phyloP scores from a whole-genome alignment of 2,113 vertebrate species.

The Gasterosteus nipponicus region DNA sequence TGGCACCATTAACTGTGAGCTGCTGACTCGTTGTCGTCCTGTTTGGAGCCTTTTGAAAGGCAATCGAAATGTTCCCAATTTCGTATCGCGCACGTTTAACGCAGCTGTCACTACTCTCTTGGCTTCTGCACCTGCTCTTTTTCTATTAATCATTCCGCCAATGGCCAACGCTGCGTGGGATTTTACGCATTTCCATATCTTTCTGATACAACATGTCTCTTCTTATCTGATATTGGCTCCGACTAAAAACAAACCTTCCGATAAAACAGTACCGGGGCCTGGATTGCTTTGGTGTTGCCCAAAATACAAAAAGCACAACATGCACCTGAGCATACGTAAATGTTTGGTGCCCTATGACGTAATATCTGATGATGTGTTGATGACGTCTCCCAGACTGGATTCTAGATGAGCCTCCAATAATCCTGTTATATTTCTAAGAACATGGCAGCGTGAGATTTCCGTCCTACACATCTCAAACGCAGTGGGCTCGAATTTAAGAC shows the following conservation, averaged over 20 bases:
- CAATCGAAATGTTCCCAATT: not conserved
- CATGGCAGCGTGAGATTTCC: not conserved
- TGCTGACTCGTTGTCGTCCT: not conserved
- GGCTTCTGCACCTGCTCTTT: not conserved
- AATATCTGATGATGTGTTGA: not conserved
- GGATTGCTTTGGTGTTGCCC: not conserved
- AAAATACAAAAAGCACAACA: not conserved
- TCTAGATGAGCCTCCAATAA: not conserved
- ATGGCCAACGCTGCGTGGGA: not conserved
- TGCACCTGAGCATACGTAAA: not conserved
- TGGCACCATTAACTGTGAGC: conserved; percentile 1
- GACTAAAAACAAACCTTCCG: not conserved
- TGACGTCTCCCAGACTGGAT: not conserved
- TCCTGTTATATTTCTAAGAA: not conserved
- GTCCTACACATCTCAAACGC: not conserved
- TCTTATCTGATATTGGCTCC: not conserved
- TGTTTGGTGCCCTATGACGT: not conserved
- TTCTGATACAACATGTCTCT: not conserved
- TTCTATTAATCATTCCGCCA: not conserved
- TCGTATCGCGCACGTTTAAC: not conserved
- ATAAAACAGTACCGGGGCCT: not conserved
- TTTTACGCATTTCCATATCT: not conserved
- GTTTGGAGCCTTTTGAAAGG: not conserved
- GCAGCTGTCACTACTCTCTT: not conserved
- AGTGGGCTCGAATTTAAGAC: not conserved